Evolutionary conservation across 2,797 vertebrate species (phyloP).

Genomic region (Argyrosomus regius): DNA sequence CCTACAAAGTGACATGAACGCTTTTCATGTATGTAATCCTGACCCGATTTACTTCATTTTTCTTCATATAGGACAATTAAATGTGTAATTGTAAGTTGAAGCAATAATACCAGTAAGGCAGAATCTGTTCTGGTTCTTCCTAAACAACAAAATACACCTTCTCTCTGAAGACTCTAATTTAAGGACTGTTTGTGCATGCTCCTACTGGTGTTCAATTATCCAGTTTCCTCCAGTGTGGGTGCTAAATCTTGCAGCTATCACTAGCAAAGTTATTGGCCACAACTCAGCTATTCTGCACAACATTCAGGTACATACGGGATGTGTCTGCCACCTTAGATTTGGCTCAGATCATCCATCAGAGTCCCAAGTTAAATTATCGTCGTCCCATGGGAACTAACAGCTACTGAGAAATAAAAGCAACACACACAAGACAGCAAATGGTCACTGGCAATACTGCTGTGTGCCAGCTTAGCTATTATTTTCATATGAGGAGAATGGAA

Average conservation of each 20-base stretch:
- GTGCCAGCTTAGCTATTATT: slow-evolving; percentile 17
- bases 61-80: background rate
- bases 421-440: background rate
- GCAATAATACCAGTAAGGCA: background rate
- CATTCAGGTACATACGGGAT: slow-evolving; percentile 10
- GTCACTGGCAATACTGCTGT: background rate
- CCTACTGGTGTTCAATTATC: slow-evolving; percentile 23
- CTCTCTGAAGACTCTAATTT: slow-evolving; percentile 6
- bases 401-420: background rate
- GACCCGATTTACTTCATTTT: background rate
- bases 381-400: background rate
- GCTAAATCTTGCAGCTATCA: slow-evolving; percentile 29
- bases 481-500: background rate
- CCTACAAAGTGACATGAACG: background rate
- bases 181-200: slow-evolving; percentile 8
- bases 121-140: background rate
- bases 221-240: background rate
- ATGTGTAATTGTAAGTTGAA: background rate
- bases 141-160: slow-evolving; percentile 4
- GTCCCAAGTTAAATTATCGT: slow-evolving; percentile 1
- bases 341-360: slow-evolving; percentile 8
- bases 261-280: slow-evolving; percentile 3
- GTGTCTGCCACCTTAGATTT: slow-evolving; percentile 17
- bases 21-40: background rate
- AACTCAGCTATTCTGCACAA: slow-evolving; percentile 7